These are phyloP conservation scores for Vidua macroura DNA, from an alignment of 2,113 vertebrate genomes.

Conservation along the genomic window DNA sequence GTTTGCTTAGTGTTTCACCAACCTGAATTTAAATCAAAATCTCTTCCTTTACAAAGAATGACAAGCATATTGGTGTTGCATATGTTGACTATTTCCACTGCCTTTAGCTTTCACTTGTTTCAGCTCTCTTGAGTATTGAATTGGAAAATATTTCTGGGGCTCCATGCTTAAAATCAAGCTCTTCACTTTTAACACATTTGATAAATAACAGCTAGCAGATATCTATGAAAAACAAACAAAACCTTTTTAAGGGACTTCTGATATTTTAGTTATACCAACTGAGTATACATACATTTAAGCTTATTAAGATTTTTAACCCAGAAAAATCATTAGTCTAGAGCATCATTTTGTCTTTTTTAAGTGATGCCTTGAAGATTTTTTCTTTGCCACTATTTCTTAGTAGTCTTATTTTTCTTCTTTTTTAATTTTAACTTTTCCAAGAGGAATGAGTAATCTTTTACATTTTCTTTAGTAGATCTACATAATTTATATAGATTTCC, in stretches of 20 bases:
- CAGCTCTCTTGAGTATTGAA: not conserved
- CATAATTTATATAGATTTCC: not conserved
- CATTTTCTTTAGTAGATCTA: not conserved
- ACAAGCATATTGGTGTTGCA: not conserved
- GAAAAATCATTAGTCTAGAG: not conserved
- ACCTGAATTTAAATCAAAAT: not conserved
- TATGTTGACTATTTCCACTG: not conserved
- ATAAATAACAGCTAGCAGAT: not conserved
- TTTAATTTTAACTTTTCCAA: not conserved
- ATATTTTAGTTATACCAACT: not conserved
- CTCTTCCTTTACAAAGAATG: not conserved
- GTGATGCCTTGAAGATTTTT: accelerated
- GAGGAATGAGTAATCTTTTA: not conserved
- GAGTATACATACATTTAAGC: not conserved
- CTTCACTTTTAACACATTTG: not conserved
- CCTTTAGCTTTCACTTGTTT: not conserved
- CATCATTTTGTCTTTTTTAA: not conserved
- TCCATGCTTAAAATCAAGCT: not conserved
- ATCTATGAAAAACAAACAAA: not conserved
- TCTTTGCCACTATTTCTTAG: not conserved
- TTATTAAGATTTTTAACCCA: not conserved
- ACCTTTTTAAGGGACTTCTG: not conserved
- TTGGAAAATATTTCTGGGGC: not conserved
- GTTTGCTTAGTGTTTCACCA: not conserved
- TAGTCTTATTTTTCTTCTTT: not conserved